A percentile compares a stretch with the other conserved stretches of the same genome.
These are phyloP conservation scores for Mizuhopecten yessoensis DNA, from an alignment of 1,140 invertebrate genomes.

Conservation along the genomic window DNA sequence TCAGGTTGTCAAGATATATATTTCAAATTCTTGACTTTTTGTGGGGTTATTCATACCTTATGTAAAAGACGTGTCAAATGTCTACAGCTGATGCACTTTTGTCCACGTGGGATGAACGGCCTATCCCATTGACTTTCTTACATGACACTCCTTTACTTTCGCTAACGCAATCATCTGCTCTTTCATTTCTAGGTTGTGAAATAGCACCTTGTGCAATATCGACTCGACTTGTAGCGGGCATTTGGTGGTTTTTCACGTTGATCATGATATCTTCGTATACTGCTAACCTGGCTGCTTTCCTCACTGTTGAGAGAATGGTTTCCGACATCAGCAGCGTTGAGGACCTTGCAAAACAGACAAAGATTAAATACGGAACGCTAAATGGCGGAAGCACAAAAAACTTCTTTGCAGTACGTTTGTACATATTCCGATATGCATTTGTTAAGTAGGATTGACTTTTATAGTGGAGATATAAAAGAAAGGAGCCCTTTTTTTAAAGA, in stretches of 20 bases:
- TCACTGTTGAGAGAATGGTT: slow-evolving; percentile 96
- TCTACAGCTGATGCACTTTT: too few relatives aligned
- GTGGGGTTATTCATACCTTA: too few relatives aligned
- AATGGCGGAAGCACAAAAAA: slow-evolving; percentile 94
- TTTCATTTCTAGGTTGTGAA: slow-evolving; percentile 78
- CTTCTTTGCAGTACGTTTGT: slow-evolving; percentile 88
- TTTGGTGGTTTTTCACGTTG: slow-evolving; percentile 99
- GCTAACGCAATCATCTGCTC: too few relatives aligned
- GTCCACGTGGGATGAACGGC: too few relatives aligned
- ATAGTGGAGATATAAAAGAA: too few relatives aligned
- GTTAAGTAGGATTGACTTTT: too few relatives aligned
- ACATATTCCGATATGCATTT: neutral
- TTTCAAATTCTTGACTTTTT: too few relatives aligned
- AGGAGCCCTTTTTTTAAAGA: too few relatives aligned
- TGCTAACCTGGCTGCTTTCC: slow-evolving; percentile 98
- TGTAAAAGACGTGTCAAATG: too few relatives aligned
- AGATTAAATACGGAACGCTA: slow-evolving; percentile 97
- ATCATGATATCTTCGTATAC: slow-evolving; percentile 99
- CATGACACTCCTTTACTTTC: neutral
- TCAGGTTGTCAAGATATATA: too few relatives aligned
- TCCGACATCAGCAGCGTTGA: slow-evolving; percentile 97
- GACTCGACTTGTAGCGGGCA: slow-evolving; percentile 96
- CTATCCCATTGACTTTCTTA: too few relatives aligned
- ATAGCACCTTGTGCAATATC: slow-evolving; percentile 87
- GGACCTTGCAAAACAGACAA: slow-evolving; percentile 95